A percentile compares a stretch with the other conserved stretches of the same genome.
phyloP scores from a whole-genome alignment of 2,797 vertebrate genomes.

The Spinus pinus region DNA sequence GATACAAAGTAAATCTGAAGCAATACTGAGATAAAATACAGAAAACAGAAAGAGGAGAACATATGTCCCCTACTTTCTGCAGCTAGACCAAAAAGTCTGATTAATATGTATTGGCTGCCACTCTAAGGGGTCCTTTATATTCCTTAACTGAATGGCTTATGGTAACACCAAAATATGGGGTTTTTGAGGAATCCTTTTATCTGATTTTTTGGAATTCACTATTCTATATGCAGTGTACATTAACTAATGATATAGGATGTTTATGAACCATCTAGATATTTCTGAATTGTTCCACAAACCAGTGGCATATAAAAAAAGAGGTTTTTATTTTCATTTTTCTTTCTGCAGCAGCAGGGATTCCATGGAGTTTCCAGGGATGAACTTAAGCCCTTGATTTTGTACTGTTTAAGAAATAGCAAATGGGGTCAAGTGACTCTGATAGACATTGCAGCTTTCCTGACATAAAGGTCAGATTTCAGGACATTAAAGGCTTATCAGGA shows the following conservation, averaged over 20 bases:
- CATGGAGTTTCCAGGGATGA: background rate
- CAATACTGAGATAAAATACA: background rate
- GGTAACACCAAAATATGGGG: fast-evolving
- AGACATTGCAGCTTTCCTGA: background rate
- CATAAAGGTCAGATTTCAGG: background rate
- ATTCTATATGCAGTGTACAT: background rate
- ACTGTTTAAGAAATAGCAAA: background rate
- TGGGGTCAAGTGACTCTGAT: background rate
- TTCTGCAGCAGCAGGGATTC: background rate
- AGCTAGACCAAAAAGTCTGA: background rate
- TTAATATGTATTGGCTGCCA: background rate
- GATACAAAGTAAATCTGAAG: background rate
- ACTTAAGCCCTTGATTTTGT: background rate
- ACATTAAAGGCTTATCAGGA: background rate
- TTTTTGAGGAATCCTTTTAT: background rate
- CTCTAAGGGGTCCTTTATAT: background rate
- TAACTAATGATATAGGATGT: background rate
- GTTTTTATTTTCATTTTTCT: background rate
- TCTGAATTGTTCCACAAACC: background rate
- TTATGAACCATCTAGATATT: background rate
- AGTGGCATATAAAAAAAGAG: background rate
- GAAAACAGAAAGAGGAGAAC: background rate
- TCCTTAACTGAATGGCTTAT: background rate
- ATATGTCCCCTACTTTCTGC: background rate
- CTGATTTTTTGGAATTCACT: background rate